A percentile compares a stretch with the other conserved stretches of the same genome.
Conservation (phyloP, 2,888 invertebrate species). For the Tipula vernalis region DNA sequence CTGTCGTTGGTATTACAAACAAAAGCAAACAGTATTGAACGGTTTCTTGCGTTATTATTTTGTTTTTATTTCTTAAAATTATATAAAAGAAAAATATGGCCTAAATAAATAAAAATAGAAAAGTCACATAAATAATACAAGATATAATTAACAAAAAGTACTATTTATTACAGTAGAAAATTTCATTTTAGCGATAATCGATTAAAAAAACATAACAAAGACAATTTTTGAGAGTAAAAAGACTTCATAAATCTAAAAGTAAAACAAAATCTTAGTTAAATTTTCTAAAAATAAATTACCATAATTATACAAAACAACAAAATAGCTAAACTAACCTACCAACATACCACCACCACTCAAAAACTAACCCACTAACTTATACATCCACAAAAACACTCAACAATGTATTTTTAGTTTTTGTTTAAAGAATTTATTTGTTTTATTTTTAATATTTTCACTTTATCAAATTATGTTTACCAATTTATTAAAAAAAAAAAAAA, state of each 20-base stretch:
- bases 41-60: neutral
- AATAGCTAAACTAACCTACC: neutral
- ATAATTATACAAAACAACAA: neutral
- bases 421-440: neutral
- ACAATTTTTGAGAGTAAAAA: neutral
- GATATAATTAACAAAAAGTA: neutral
- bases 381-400: neutral
- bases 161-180: neutral
- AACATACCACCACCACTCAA: neutral
- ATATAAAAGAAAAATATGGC: neutral
- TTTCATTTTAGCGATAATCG: constrained; percentile 4
- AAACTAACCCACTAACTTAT: neutral
- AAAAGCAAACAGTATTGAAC: neutral
- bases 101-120: neutral
- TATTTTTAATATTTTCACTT: neutral
- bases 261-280: neutral
- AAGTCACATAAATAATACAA: neutral
- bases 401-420: neutral
- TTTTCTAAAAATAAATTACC: neutral
- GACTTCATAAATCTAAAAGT: neutral
- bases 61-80: neutral
- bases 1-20: neutral
- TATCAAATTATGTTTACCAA: neutral
- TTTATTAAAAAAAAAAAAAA: neutral
- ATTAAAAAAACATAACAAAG: neutral